A percentile compares a stretch with the other conserved stretches of the same genome.
phyloP scores from a whole-genome alignment of 2,113 vertebrate species.

The Triplophysa siluroides region DNA sequence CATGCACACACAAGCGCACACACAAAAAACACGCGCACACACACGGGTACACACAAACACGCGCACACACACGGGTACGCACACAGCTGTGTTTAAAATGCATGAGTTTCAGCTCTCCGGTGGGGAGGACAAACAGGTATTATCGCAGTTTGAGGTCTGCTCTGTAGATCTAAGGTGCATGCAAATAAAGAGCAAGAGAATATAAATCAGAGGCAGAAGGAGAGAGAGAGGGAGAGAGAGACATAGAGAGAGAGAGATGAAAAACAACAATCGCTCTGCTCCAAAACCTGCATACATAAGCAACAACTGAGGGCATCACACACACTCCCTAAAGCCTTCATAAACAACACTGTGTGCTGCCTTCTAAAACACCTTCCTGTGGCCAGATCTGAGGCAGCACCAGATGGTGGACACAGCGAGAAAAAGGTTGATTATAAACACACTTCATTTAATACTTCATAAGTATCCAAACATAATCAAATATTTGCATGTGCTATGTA shows the following conservation, averaged over 20 bases:
- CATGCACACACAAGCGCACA: not conserved
- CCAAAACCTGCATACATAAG: too few relatives aligned
- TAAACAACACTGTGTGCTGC: not conserved
- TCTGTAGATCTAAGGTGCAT: conserved; percentile 1
- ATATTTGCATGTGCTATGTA: too few relatives aligned
- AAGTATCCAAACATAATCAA: too few relatives aligned
- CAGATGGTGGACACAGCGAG: too few relatives aligned
- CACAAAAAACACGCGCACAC: not conserved
- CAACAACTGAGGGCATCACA: too few relatives aligned
- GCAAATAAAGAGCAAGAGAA: not conserved
- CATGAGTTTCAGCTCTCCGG: conserved; percentile 18
- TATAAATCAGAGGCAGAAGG: too few relatives aligned
- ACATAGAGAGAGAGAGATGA: not conserved
- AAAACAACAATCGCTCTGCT: not conserved
- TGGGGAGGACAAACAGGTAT: conserved; percentile 45
- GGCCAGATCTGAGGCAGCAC: too few relatives aligned
- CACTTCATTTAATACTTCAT: too few relatives aligned
- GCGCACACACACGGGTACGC: too few relatives aligned
- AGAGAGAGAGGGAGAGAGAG: conserved; percentile 6
- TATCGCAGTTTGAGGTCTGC: conserved; percentile 24
- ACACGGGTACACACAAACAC: too few relatives aligned
- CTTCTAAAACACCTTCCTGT: not conserved
- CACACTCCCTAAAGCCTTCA: too few relatives aligned
- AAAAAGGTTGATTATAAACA: too few relatives aligned
- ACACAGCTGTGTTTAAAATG: conserved; percentile 44